These are phyloP conservation scores for Martes martes DNA, from an alignment of 2,113 vertebrate species.

Conservation along the genomic window DNA sequence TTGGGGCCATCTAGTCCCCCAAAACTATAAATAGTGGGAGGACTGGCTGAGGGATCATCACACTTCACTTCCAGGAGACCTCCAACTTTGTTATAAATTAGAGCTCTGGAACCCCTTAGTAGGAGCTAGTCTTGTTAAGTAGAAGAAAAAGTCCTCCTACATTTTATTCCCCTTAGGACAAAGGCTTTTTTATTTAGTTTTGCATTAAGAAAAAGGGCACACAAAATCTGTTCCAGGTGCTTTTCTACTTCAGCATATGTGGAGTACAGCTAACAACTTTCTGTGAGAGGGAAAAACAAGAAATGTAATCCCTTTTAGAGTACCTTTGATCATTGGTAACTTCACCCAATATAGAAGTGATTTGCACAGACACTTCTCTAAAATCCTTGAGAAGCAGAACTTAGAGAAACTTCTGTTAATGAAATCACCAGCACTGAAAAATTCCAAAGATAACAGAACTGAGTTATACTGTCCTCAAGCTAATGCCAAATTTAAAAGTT, in stretches of 20 bases:
- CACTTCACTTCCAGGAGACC: neutral
- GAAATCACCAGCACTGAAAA: neutral
- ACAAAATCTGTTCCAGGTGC: neutral
- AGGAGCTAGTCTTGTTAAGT: neutral
- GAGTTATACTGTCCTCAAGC: neutral
- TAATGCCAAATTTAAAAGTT: neutral
- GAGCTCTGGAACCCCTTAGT: neutral
- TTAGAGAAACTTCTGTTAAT: neutral
- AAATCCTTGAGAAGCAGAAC: neutral
- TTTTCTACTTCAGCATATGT: neutral
- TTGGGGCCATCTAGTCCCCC: neutral
- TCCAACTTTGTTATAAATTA: neutral
- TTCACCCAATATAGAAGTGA: neutral
- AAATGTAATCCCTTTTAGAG: neutral
- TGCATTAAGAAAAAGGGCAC: neutral
- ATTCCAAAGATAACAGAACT: neutral
- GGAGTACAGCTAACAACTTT: neutral
- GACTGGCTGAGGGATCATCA: neutral
- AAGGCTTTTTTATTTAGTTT: neutral
- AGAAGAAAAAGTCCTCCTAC: neutral
- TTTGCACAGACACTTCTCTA: neutral
- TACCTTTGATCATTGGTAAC: neutral
- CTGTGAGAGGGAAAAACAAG: neutral
- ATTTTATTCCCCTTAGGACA: neutral
- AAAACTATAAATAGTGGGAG: neutral